Evolutionary conservation across 2,113 vertebrate genomes (phyloP).

Genomic region (Cebus imitator): DNA sequence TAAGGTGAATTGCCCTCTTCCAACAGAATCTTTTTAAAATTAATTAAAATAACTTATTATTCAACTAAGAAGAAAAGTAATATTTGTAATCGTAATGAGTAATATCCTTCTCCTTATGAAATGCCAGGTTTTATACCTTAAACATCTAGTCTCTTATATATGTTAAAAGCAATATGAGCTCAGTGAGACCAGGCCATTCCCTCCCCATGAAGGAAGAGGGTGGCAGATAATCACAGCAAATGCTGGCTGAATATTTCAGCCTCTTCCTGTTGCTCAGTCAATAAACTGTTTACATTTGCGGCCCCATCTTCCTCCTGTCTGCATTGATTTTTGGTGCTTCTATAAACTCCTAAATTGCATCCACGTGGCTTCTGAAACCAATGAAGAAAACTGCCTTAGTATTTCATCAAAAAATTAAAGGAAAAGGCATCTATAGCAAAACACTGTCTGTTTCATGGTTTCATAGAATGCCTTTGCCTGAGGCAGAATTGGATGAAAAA

Average conservation of each 20-base stretch:
- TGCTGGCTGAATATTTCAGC: neutral
- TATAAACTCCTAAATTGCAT: constrained; percentile 41
- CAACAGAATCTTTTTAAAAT: constrained; percentile 59
- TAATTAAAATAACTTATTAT: constrained; percentile 41
- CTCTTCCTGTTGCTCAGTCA: neutral
- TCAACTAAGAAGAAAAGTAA: neutral
- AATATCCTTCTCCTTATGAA: neutral
- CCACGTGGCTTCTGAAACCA: neutral
- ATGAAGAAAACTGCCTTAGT: neutral
- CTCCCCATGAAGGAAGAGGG: neutral
- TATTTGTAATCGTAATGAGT: neutral
- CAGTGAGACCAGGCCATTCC: neutral
- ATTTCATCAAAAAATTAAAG: constrained; percentile 32
- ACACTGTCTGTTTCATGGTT: constrained; percentile 13
- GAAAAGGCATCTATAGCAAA: neutral
- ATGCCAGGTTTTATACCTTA: neutral
- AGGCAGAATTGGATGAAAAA: constrained; percentile 33
- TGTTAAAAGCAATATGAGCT: neutral
- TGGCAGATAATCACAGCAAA: neutral
- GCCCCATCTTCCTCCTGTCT: neutral
- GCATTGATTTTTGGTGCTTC: constrained; percentile 55
- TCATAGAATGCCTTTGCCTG: constrained; percentile 34
- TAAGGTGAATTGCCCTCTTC: constrained; percentile 33
- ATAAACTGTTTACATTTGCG: constrained; percentile 30
- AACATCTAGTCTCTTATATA: neutral